A percentile compares a stretch with the other conserved stretches of the same genome.
These are phyloP conservation scores for Eupithecia tripunctaria DNA, from an alignment of 2,888 invertebrate genomes.

Conservation along the genomic window DNA sequence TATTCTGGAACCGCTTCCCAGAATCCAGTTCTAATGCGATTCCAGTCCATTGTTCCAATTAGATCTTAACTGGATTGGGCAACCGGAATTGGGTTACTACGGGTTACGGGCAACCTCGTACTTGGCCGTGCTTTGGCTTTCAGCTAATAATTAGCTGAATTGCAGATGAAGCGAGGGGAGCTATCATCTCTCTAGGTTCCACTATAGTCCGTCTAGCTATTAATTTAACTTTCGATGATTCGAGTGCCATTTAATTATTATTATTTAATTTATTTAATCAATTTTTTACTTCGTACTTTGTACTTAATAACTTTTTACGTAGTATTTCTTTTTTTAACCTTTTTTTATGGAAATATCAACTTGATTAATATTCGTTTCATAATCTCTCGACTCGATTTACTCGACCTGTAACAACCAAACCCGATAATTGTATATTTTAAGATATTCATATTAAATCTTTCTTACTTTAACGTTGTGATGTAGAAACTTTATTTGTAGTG, in stretches of 20 bases:
- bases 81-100: neutral
- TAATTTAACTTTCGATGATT: neutral
- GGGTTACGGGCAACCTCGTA: neutral
- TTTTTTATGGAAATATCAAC: too few species aligned
- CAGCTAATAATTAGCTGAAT: neutral
- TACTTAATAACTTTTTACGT: too few species aligned
- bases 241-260: neutral
- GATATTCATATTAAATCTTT: too few species aligned
- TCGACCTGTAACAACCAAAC: too few species aligned
- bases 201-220: neutral
- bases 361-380: too few species aligned
- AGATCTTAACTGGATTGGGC: neutral
- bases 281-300: too few species aligned
- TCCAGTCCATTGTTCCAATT: constrained; percentile 13
- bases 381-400: too few species aligned
- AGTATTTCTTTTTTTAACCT: too few species aligned
- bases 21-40: constrained; percentile 6
- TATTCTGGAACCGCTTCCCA: neutral
- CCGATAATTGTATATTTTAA: too few species aligned
- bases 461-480: too few species aligned
- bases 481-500: too few species aligned
- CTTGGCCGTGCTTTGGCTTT: neutral
- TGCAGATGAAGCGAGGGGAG: neutral
- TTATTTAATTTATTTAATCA: too few species aligned
- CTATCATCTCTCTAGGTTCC: neutral